A percentile compares a stretch with the other conserved stretches of the same genome.
phyloP scores from a whole-genome alignment of 2,888 invertebrate genomes.

The Sylvicola fuscatus region DNA sequence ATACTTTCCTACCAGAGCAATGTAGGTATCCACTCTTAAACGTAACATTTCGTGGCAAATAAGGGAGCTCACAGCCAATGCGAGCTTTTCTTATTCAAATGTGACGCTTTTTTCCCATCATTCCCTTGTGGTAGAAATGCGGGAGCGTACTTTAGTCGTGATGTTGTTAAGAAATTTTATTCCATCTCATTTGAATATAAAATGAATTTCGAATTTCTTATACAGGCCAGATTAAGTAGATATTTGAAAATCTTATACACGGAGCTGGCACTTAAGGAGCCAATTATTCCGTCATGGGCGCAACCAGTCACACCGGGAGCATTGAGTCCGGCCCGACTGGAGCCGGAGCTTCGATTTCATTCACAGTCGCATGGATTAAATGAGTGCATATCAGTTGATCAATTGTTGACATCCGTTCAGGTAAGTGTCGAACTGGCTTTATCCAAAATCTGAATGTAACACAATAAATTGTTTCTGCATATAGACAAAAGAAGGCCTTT shows the following conservation, averaged over 20 bases:
- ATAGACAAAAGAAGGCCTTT: slow-evolving; percentile 27
- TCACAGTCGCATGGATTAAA: slow-evolving; percentile 16
- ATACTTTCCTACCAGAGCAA: no score
- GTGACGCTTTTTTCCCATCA: no score
- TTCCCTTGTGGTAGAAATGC: no score
- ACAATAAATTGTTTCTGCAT: background rate
- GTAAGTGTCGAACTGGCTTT: no score
- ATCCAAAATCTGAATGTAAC: no score
- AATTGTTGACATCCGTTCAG: slow-evolving; percentile 28
- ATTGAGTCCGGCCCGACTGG: slow-evolving; percentile 29
- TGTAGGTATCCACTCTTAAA: no score
- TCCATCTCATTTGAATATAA: background rate
- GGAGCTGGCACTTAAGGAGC: slow-evolving; percentile 27
- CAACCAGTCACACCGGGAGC: slow-evolving; percentile 27
- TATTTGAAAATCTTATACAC: slow-evolving; percentile 28
- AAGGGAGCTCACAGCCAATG: no score
- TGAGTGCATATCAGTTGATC: slow-evolving; percentile 21
- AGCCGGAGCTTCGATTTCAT: slow-evolving; percentile 27
- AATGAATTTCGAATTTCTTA: background rate
- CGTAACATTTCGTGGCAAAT: no score
- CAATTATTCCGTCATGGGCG: slow-evolving; percentile 28
- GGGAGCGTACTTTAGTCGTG: no score
- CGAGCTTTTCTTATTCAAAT: no score
- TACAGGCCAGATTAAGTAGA: slow-evolving; percentile 18
- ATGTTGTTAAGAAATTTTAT: background rate